Percentiles rank a stretch among this genome's conserved stretches.
Evolutionary conservation across 2,797 vertebrate genomes (phyloP).

Genomic region (Mormyrus proboscirostris): DNA sequence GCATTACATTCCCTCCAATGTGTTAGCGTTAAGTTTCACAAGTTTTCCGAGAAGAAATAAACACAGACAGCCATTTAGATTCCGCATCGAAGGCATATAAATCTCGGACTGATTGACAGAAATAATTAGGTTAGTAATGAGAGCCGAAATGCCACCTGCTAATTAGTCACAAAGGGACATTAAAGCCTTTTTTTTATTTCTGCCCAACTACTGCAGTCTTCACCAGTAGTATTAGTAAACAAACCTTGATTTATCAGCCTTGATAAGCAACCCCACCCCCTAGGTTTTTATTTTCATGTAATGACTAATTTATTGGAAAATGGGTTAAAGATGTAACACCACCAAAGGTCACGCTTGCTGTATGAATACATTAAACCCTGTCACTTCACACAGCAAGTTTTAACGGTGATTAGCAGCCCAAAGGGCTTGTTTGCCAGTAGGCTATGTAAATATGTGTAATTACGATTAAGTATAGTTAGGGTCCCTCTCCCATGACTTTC

Average conservation of each 20-base stretch:
- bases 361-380: slow-evolving; percentile 26
- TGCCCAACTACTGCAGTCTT: slow-evolving; percentile 38
- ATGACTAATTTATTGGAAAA: slow-evolving; percentile 34
- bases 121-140: slow-evolving; percentile 65
- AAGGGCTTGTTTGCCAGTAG: slow-evolving; percentile 13
- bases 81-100: not conserved
- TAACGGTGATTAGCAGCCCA: slow-evolving; percentile 19
- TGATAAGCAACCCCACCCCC: slow-evolving; percentile 27
- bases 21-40: not conserved
- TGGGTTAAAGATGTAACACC: slow-evolving; percentile 25
- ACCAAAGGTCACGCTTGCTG: slow-evolving; percentile 28
- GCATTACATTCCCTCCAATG: not conserved
- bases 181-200: slow-evolving; percentile 50
- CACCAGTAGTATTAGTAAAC: slow-evolving; percentile 54
- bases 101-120: slow-evolving; percentile 50
- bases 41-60: not conserved
- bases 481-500: not conserved
- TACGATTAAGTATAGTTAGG: not conserved
- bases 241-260: slow-evolving; percentile 53
- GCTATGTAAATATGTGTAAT: slow-evolving; percentile 17
- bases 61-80: not conserved
- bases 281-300: slow-evolving; percentile 24
- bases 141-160: slow-evolving; percentile 61
- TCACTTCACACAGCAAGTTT: not conserved
- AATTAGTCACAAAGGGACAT: slow-evolving; percentile 71